Evolutionary conservation across 1,140 invertebrate genomes (phyloP), one percentile per base, ranked within the genome.

Genomic region (Pseudomyrmex pallidus): DNA sequence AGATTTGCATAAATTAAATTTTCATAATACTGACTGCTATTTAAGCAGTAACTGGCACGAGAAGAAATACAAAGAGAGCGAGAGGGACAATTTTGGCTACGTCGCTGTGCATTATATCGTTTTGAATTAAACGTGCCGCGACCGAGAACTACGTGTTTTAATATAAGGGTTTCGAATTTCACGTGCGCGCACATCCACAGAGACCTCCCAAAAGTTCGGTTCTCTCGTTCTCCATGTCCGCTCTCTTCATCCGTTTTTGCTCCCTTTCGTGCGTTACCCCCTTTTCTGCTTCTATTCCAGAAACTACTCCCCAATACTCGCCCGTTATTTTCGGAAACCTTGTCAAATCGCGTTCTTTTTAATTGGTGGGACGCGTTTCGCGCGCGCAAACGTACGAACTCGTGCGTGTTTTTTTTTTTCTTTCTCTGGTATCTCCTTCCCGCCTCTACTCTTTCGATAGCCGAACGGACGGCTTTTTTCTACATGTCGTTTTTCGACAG

Each of bases 101-200:
- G 88, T 52, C 85, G 85, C 87, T 35, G 90, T 73, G 86, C 74
- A 92, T 91, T 92, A 91, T 91, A 92, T 92, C 87, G 90, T 91
- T 92, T 91, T 91, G 90, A 90, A 91, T 91, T 91, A 89, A 91
- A 88, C 84, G 86, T 85, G 73, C 66, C 88, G 84, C 84, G 84
- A 62, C 74, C 86, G 90, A 63, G 22, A 74, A 46, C 77, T 76
- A 64, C 85, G 89, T 84, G 90, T 91, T 92, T 92, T 91, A 92
- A 92, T 91, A 90, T 88, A 90, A 92, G 86, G 91, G 90, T 92
- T 92, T 91, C 90, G 80, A 82, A 92, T 92, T 92, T 92, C 90
- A 91, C 88, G 86, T 90, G 48, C 22, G 85, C 85, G 13, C 13
- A 68, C 22, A 89, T 90, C 90, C 86, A 89, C 74, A 86, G 74